phyloP scores from a whole-genome alignment of 2,113 vertebrate genomes.

The Podiceps cristatus region DNA sequence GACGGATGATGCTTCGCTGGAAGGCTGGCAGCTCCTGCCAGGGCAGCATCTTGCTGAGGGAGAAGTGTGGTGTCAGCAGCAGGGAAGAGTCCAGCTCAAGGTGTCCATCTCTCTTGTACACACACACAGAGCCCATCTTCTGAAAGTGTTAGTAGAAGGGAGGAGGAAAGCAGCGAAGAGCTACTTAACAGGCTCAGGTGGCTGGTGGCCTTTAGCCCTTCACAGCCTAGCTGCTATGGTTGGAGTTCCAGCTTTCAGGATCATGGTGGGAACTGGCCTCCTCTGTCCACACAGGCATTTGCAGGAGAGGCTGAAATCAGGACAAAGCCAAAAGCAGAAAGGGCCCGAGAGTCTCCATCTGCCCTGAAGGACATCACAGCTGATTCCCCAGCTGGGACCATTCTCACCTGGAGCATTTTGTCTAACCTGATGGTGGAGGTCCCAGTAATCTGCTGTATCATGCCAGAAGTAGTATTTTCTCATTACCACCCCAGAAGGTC shows the following conservation, averaged over 20 bases:
- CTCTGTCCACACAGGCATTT: neutral
- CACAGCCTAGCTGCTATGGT: neutral
- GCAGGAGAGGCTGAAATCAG: neutral
- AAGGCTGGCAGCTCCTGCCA: constrained; percentile 51
- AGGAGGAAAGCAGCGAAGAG: neutral
- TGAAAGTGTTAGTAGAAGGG: neutral
- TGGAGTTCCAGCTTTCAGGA: neutral
- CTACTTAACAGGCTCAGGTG: neutral
- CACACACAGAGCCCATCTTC: neutral
- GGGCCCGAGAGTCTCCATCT: neutral
- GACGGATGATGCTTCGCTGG: neutral
- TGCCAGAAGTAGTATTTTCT: neutral
- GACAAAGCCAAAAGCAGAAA: neutral
- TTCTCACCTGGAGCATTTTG: neutral
- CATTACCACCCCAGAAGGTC: neutral
- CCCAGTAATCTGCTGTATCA: neutral
- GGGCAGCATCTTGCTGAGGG: constrained; percentile 29
- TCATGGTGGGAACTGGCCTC: neutral
- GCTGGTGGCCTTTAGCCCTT: neutral
- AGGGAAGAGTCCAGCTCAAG: constrained; percentile 8
- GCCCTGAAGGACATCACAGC: neutral
- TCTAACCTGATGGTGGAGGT: neutral
- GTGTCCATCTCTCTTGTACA: neutral
- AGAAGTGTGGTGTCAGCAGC: constrained; percentile 55
- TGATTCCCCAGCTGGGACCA: accelerated